Evolutionary conservation across 2,113 vertebrate species (phyloP), one percentile per base, ranked within the genome.

Genomic region (Nycticorax nycticorax): DNA sequence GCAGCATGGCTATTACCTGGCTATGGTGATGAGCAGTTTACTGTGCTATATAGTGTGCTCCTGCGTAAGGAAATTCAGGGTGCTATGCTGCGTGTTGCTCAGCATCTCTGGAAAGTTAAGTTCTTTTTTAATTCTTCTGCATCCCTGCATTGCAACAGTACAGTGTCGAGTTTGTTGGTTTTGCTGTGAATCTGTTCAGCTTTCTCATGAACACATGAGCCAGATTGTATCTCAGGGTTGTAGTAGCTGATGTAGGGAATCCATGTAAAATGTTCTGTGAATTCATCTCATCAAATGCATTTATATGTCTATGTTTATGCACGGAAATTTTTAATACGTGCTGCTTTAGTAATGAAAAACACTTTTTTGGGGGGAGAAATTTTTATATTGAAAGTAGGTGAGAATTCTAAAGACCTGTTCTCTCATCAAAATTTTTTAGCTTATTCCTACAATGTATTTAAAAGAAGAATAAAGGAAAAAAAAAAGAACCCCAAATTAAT

Each of bases 61-160:
- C 35, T 2, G 1, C 48, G 19, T 39, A 26, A 88, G 81, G 52
- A 53, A 19, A 82, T 81, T 64, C 16, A 27, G 33, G 48, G 20
- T 21, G 23, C 41, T 78, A 3, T 15, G 11, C 23, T 13, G 11
- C 0, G 0, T 1, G 3, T 81, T 74, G 35, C 62, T 64, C n/a
- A 71, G 41, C 69, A 37, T 57, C 39, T 92, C 62, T 77, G 81
- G 5, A 28, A 75, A 68, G 32, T 74, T 68, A 67, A 19, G 15
- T 75, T 67, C 8, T 66, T 59, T 47, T 67, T 27, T 32, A n/a
- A 19, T 85, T 37, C 39, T 68, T 74, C 53, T 93, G 67, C n/a
- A 32, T 27, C 33, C 64, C 27, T 92, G 69, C 45, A 7, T 57
- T 63, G 56, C 24, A 83, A 19, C 45, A 89, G 39, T 85, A 14